Evolutionary conservation across 2,888 invertebrate species (phyloP).

Genomic region (Lutraria lutraria): DNA sequence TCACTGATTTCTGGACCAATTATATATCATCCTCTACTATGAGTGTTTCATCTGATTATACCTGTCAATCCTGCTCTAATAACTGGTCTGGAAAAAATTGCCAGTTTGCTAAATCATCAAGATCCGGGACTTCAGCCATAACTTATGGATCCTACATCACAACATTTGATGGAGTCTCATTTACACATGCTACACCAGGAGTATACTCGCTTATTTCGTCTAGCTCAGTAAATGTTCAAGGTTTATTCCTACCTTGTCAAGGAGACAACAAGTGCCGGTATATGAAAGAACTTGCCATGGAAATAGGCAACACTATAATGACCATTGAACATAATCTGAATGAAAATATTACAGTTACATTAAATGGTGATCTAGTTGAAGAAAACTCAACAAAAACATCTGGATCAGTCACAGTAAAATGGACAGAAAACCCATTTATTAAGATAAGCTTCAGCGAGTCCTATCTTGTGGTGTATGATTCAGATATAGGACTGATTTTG

Average conservation of each 20-base stretch:
- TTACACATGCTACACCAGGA: slow-evolving; percentile 66
- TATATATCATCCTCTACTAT: slow-evolving; percentile 29
- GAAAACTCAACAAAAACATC: slow-evolving; percentile 51
- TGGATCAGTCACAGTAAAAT: slow-evolving; percentile 55
- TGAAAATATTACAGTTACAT: slow-evolving; percentile 42
- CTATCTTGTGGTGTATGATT: slow-evolving; percentile 65
- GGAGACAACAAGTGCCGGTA: slow-evolving; percentile 67
- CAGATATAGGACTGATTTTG: slow-evolving; percentile 64
- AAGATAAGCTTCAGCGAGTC: slow-evolving; percentile 67
- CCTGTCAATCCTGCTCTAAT: slow-evolving; percentile 73
- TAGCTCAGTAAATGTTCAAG: slow-evolving; percentile 66
- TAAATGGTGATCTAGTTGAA: slow-evolving; percentile 39
- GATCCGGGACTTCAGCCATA: slow-evolving; percentile 51
- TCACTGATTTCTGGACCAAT: slow-evolving; percentile 67
- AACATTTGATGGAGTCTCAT: slow-evolving; percentile 71
- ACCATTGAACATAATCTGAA: slow-evolving; percentile 55
- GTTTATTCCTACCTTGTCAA: slow-evolving; percentile 72
- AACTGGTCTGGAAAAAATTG: slow-evolving; percentile 77
- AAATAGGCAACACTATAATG: slow-evolving; percentile 43
- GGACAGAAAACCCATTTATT: slow-evolving; percentile 64
- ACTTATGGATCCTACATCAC: slow-evolving; percentile 72
- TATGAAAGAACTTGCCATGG: slow-evolving; percentile 67
- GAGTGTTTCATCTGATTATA: slow-evolving; percentile 55
- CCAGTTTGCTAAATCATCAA: slow-evolving; percentile 64
- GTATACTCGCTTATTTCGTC: slow-evolving; percentile 64